phyloP scores from a whole-genome alignment of 2,797 vertebrate species.

The Stomatorhinus walkeri region DNA sequence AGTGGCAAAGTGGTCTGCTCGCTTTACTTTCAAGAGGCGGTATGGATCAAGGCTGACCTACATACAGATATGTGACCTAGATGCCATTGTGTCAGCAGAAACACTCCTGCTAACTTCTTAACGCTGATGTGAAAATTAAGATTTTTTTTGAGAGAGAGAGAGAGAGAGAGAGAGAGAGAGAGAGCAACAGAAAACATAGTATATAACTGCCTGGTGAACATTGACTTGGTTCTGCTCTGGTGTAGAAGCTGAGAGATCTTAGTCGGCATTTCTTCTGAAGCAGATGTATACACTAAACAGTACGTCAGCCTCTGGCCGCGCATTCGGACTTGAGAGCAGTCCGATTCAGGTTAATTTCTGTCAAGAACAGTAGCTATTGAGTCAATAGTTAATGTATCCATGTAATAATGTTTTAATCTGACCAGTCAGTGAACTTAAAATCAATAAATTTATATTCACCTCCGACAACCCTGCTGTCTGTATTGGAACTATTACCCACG shows the following conservation, averaged over 20 bases:
- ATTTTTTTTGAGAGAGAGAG: not conserved
- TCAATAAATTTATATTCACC: not conserved
- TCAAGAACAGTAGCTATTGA: not conserved
- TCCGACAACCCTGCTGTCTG: not conserved
- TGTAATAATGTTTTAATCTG: not conserved
- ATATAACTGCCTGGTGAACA: not conserved
- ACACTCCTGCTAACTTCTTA: not conserved
- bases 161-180: not conserved
- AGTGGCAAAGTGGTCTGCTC: not conserved
- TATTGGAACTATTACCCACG: not conserved
- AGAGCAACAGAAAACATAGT: not conserved
- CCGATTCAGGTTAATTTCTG: not conserved
- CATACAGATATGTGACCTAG: slow-evolving; percentile 9
- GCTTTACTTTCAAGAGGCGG: not conserved
- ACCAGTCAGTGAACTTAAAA: not conserved
- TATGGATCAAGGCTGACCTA: slow-evolving; percentile 8
- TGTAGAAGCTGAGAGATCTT: not conserved
- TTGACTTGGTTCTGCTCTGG: not conserved
- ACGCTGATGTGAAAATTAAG: not conserved
- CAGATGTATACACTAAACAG: not conserved
- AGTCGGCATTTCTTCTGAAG: not conserved
- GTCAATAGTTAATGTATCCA: not conserved
- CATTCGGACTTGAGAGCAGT: not conserved
- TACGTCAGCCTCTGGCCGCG: not conserved
- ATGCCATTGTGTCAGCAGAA: not conserved